Percentiles rank a stretch among this genome's conserved stretches.
Conservation (phyloP, 2,888 invertebrate genomes). For the Tortrix viridana region DNA sequence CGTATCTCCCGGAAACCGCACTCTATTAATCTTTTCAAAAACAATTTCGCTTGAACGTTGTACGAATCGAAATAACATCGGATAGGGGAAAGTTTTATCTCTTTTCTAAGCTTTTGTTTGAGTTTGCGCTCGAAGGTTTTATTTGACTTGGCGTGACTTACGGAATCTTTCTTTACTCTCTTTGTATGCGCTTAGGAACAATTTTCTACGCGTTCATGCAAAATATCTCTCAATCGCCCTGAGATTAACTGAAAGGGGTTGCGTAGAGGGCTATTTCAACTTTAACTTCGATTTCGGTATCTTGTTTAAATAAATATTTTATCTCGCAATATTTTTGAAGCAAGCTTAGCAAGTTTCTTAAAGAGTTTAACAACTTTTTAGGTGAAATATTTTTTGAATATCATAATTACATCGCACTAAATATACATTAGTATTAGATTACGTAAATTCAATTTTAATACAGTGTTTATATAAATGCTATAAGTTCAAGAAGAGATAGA, state of each 20-base stretch:
- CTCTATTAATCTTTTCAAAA: conserved; percentile 35
- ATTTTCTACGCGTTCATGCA: not conserved
- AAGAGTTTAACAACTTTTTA: too few species aligned
- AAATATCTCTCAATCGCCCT: not conserved
- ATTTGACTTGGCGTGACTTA: conserved; percentile 29
- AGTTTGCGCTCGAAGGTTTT: conserved; percentile 15
- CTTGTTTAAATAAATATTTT: too few species aligned
- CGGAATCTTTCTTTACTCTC: conserved; percentile 8
- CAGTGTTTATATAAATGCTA: too few species aligned
- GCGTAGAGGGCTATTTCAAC: not conserved
- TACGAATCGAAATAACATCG: conserved; percentile 23
- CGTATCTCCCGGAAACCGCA: conserved; percentile 17
- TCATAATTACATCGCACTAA: too few species aligned
- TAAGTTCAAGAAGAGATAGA: too few species aligned
- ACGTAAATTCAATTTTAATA: too few species aligned
- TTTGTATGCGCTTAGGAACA: not conserved
- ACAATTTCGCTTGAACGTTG: conserved; percentile 28
- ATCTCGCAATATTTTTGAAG: too few species aligned
- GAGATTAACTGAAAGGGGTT: not conserved
- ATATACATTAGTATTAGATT: too few species aligned
- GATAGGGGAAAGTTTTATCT: conserved; percentile 22
- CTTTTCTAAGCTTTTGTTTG: conserved; percentile 19
- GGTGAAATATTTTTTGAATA: too few species aligned
- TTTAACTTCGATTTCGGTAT: too few species aligned
- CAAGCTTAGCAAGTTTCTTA: too few species aligned